A percentile compares a stretch with the other conserved stretches of the same genome.
Evolutionary conservation across 1,140 invertebrate genomes (phyloP).

Genomic region (Zaprionus camerounensis): DNA sequence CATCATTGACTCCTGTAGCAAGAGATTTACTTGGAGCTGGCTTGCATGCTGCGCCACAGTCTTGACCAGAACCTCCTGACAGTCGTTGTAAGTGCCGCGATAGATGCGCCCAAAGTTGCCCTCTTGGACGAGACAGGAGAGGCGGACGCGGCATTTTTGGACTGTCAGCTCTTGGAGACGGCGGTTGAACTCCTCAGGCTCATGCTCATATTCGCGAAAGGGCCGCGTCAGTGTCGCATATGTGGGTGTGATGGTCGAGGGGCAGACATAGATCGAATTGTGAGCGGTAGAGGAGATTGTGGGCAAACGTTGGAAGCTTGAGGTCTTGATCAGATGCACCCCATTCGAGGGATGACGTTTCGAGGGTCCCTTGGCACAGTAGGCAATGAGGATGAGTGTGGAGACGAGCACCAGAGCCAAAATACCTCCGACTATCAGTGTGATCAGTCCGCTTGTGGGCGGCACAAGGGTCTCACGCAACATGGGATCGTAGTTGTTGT

Average conservation of each 20-base stretch:
- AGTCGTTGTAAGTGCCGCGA: conserved; percentile 91
- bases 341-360: conserved; percentile 77
- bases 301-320: conserved; percentile 81
- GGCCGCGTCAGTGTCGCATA: conserved; percentile 81
- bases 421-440: conserved; percentile 76
- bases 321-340: conserved; percentile 79
- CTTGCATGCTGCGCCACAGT: conserved; percentile 90
- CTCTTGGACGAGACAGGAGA: conserved; percentile 91
- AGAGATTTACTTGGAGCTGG: conserved; percentile 91
- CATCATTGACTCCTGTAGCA: conserved; percentile 94
- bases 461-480: conserved; percentile 75
- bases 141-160: conserved; percentile 88
- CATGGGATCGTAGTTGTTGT: conserved; percentile 71
- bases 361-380: conserved; percentile 81
- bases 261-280: conserved; percentile 82
- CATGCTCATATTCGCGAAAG: conserved; percentile 82
- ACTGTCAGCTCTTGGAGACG: conserved; percentile 83
- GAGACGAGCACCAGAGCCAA: conserved; percentile 76
- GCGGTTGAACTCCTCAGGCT: conserved; percentile 84
- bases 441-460: conserved; percentile 73
- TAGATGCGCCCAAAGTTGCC: conserved; percentile 97
- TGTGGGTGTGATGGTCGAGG: conserved; percentile 78
- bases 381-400: conserved; percentile 78
- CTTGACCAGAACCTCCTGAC: conserved; percentile 93
- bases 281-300: conserved; percentile 79